Evolutionary conservation across 2,888 invertebrate species (phyloP), one percentile per base, ranked within the genome.

Genomic region (Mythimna ferrago): DNA sequence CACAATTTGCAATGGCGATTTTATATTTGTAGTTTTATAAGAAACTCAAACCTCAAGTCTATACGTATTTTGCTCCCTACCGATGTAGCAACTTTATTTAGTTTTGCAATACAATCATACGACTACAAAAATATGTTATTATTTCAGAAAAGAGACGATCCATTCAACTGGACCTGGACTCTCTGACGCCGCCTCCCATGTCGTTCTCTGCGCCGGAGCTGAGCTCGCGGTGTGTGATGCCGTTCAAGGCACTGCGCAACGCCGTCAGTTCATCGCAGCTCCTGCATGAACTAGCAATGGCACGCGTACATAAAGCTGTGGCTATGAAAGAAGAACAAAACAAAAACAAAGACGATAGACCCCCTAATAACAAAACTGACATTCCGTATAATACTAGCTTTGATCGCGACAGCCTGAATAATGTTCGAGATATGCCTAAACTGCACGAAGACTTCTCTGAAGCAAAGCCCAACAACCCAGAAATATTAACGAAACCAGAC

Each of bases 211-310:
- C 98, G 16, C 98, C 98, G 0, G 98, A 98, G 90, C 93, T 98
- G 74, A 97, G 97, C 86, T 89, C 94, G 54, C 92, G 94, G 54
- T 90, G 91, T 79, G 87, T 93, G 48, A 92, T 96, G 88, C 96
- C 97, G 21, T 96, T 97, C 65, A 97, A 97, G 86, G 96, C 97
- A 62, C 93, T 98, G 53, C 97, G 98, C 44, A 97, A 97, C 84
- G 98, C 98, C 0, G 98, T 98, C 41, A 98, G 98, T 89, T 98
- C 98, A 4, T 98, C 98, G 0, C 98, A 98, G 90, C 95, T 98
- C 7, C 96, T 98, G 0, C 98, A 98, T 90, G 98, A 98, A 90
- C 97, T 97, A 61, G 98, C 98, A 16, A 98, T 98, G 98, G 98
- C 98, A 11, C 96, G 98, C 56, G 98, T 98, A 90, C 98, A 98